Conservation (phyloP, 2,888 invertebrate species). For the Drosophila bunnanda region DNA sequence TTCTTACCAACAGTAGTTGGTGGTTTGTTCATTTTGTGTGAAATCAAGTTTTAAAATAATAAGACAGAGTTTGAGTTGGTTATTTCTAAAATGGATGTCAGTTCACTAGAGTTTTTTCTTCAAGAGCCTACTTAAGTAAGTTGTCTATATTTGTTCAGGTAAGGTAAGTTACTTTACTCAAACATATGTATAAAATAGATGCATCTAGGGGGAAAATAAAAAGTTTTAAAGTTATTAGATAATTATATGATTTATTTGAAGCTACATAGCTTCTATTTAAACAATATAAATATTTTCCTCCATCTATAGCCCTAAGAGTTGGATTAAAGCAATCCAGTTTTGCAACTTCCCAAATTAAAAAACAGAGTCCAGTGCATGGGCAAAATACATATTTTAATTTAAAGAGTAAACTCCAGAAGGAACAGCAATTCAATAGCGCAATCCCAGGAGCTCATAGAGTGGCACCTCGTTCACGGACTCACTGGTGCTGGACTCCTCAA, state of each 20-base stretch:
- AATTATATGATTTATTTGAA: no score
- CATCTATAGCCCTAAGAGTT: neutral
- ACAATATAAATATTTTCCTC: neutral
- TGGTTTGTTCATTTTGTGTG: neutral
- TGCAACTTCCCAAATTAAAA: neutral
- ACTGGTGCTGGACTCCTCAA: constrained; percentile 59
- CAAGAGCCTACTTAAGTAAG: neutral
- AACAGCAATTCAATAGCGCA: constrained; percentile 65
- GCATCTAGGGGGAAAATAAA: no score
- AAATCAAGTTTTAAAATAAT: neutral
- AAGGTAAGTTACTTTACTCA: no score
- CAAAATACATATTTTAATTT: constrained; percentile 13
- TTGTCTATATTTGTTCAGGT: neutral
- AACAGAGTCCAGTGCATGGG: rapidly evolving
- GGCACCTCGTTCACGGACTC: constrained; percentile 72
- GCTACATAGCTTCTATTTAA: no score
- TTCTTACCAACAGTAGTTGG: neutral
- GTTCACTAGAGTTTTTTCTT: neutral
- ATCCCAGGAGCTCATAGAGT: constrained; percentile 81
- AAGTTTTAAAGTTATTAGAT: no score
- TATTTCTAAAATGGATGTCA: neutral
- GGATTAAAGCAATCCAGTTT: neutral
- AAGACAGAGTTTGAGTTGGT: no score
- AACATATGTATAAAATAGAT: no score
- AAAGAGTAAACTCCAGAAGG: neutral